Evolutionary conservation across 2,113 vertebrate genomes (phyloP).

Genomic region (Oxyruncus cristatus): DNA sequence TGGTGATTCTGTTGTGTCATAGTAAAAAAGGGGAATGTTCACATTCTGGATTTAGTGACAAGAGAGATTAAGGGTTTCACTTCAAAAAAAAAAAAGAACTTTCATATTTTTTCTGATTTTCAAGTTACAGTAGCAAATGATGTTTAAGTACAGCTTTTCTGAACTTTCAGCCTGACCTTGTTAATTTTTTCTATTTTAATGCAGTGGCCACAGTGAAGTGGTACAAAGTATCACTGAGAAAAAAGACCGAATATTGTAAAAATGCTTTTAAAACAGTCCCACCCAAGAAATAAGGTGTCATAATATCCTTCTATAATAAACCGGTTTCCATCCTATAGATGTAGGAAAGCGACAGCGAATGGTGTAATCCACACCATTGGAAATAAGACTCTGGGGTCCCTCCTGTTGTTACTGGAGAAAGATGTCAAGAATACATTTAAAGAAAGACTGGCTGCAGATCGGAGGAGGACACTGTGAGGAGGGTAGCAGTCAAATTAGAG

Average conservation of each 20-base stretch:
- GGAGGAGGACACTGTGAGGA: background rate
- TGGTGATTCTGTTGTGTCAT: rapidly evolving
- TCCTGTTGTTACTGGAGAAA: background rate
- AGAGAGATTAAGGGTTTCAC: background rate
- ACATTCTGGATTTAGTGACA: background rate
- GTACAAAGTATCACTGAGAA: background rate
- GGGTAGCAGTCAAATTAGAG: background rate
- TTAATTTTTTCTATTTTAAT: background rate
- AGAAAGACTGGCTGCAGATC: background rate
- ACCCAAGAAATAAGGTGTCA: background rate
- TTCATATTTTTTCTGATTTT: background rate
- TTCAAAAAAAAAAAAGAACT: background rate
- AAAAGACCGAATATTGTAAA: background rate
- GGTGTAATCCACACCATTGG: background rate
- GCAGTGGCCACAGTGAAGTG: background rate
- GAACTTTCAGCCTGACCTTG: background rate
- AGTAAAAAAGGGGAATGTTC: background rate
- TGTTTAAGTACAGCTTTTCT: background rate
- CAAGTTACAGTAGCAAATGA: background rate
- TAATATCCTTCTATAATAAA: background rate
- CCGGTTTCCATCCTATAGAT: background rate
- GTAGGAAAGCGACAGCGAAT: background rate
- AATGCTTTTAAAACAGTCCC: background rate
- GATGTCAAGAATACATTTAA: background rate
- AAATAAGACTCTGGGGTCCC: background rate